Conservation (phyloP, 1,140 invertebrate genomes). For the Polypedilum vanderplanki region DNA sequence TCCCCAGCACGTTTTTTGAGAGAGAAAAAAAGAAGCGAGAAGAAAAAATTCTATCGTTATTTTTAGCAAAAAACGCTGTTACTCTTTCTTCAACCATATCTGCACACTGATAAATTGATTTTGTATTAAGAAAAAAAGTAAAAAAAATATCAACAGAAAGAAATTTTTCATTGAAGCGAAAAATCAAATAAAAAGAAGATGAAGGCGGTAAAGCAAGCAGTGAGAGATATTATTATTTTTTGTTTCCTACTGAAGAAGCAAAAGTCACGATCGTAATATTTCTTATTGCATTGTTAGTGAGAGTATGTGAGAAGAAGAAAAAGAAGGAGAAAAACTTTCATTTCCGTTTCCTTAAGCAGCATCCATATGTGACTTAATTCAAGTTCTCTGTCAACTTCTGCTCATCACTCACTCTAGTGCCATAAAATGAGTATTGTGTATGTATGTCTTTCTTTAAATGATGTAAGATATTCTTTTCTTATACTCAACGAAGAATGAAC, state of each 20-base stretch:
- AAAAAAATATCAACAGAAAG: neutral
- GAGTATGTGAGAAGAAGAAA: neutral
- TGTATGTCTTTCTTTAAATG: too few species aligned
- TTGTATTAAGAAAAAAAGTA: neutral
- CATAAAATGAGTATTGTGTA: too few species aligned
- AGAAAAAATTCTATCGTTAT: neutral
- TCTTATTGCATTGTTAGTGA: constrained; percentile 5
- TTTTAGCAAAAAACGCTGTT: neutral
- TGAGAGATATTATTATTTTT: neutral
- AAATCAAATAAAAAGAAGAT: constrained; percentile 12
- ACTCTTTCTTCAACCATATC: neutral
- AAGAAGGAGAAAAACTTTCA: neutral
- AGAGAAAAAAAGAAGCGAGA: neutral
- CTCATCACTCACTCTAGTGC: constrained; percentile 13
- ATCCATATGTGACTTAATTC: constrained; percentile 27
- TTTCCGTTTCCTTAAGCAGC: constrained; percentile 28
- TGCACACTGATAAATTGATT: neutral
- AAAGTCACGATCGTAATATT: constrained; percentile 18
- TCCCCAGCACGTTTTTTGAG: neutral
- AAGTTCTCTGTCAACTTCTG: constrained; percentile 25
- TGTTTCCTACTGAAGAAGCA: neutral
- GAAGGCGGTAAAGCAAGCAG: neutral
- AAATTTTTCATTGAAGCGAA: neutral
- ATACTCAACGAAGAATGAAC: neutral
- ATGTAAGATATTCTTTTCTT: too few species aligned